Conservation (phyloP, 1,140 invertebrate genomes). For the Mercenaria mercenaria region DNA sequence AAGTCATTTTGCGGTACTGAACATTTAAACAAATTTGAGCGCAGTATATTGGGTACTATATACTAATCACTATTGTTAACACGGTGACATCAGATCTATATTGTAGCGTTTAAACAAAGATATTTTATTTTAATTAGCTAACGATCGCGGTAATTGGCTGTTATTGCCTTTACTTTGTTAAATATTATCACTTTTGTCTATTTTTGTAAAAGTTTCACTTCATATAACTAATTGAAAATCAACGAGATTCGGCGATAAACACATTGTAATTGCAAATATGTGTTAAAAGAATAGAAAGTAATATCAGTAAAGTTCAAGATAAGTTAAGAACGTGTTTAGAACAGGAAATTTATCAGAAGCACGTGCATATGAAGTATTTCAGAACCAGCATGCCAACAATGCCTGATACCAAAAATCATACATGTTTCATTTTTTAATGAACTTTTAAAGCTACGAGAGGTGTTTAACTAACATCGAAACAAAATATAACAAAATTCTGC, state of each 20-base stretch:
- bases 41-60: not conserved
- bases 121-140: conserved; percentile 34
- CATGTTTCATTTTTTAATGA: no score
- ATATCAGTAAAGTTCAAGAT: no score
- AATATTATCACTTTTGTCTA: not conserved
- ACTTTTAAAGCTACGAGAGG: no score
- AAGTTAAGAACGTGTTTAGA: not conserved
- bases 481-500: no score
- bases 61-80: not conserved
- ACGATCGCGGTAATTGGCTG: not conserved
- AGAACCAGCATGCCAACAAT: no score
- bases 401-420: no score
- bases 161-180: not conserved
- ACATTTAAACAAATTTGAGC: not conserved
- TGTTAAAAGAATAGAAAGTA: no score
- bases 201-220: conserved; percentile 10
- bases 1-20: conserved; percentile 2
- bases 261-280: no score
- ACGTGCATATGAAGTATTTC: no score
- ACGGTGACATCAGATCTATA: conserved; percentile 8
- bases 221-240: not conserved
- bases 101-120: conserved; percentile 31
- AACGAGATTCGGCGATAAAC: not conserved
- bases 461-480: no score
- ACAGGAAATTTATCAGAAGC: no score